Percentiles rank a stretch among this genome's conserved stretches.
Conservation (phyloP, 2,888 invertebrate species). For the Allophyes oxyacanthae region DNA sequence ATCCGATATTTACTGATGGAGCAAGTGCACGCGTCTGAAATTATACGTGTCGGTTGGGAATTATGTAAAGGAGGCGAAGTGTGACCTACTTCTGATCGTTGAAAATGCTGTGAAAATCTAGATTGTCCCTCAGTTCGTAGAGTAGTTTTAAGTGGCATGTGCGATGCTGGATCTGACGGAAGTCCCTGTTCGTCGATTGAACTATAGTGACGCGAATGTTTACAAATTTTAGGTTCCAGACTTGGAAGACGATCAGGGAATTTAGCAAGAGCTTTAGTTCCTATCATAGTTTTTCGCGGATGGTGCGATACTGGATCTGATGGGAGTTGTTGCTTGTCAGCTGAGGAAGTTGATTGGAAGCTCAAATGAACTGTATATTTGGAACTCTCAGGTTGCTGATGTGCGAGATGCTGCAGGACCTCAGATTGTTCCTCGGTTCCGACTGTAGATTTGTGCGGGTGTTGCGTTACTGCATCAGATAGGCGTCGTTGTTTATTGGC, state of each 20-base stretch:
- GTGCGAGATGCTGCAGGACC: not conserved
- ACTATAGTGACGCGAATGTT: not conserved
- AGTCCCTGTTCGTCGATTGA: not conserved
- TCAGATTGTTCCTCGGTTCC: too few species aligned
- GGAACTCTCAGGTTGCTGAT: not conserved
- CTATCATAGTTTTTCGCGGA: not conserved
- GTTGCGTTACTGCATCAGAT: too few species aligned
- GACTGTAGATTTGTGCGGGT: not conserved
- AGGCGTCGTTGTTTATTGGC: too few species aligned
- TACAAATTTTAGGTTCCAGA: not conserved
- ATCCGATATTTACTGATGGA: not conserved
- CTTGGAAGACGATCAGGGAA: not conserved
- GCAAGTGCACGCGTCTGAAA: not conserved
- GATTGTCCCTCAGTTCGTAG: not conserved
- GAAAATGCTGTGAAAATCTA: not conserved
- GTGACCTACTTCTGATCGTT: not conserved
- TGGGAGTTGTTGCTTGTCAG: not conserved
- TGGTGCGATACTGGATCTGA: not conserved
- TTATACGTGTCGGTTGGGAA: constrained; percentile 3
- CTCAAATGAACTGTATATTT: too few species aligned
- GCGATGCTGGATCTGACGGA: not conserved
- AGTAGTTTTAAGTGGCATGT: not conserved
- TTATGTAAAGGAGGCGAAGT: not conserved
- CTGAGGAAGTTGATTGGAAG: not conserved
- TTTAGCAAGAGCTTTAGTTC: not conserved